Evolutionary conservation across 2,797 vertebrate genomes (phyloP).

Genomic region (Phylloscopus collybita): DNA sequence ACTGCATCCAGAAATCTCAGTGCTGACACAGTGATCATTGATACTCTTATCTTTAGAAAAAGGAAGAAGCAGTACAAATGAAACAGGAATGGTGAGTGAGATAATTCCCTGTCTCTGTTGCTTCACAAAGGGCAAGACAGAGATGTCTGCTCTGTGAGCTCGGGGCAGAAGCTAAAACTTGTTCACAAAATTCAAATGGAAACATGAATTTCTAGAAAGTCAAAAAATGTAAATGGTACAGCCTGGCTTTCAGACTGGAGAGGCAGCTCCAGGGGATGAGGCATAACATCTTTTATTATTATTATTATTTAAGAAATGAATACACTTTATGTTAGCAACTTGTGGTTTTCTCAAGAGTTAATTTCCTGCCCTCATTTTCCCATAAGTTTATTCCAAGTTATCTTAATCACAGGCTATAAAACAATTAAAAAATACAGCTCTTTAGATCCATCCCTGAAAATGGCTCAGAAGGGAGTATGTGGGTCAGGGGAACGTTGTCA

Average conservation of each 20-base stretch:
- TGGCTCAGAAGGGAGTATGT: conserved; percentile 14
- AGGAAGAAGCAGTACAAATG: not conserved
- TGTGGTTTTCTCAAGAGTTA: not conserved
- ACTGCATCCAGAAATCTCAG: not conserved
- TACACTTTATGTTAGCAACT: not conserved
- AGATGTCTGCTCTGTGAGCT: not conserved
- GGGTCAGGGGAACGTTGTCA: not conserved
- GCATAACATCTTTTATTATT: not conserved
- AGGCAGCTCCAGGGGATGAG: not conserved
- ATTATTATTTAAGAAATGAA: not conserved
- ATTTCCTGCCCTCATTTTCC: not conserved
- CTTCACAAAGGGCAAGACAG: not conserved
- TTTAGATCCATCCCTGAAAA: conserved; percentile 4
- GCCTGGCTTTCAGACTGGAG: not conserved
- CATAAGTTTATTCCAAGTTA: conserved; percentile 11
- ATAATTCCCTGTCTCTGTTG: not conserved
- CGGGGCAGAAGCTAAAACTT: not conserved
- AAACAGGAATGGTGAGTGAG: not conserved
- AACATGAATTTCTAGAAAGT: not conserved
- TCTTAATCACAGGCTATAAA: conserved; percentile 31
- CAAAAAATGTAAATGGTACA: not conserved
- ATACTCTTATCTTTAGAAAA: not conserved
- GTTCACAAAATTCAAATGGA: not conserved
- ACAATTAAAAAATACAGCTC: conserved; percentile 27
- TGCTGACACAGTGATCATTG: not conserved